Conservation (phyloP, 2,797 vertebrate species). For the Nasua narica region DNA sequence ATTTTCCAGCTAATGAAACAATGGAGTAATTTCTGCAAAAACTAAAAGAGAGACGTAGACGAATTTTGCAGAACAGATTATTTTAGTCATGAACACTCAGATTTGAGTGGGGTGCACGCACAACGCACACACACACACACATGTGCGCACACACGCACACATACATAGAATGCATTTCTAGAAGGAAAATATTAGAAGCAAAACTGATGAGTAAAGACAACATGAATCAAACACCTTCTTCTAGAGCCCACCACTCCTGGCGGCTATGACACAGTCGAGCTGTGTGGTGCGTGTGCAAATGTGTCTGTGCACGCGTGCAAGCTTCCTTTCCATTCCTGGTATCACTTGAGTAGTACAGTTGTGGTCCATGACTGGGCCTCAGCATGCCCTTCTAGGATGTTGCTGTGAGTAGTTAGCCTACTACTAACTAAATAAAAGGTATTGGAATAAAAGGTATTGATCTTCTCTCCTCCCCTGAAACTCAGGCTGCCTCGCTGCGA, state of each 20-base stretch:
- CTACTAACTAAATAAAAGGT: too few relatives aligned
- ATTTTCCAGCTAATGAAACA: constrained; percentile 80
- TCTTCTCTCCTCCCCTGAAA: constrained; percentile 66
- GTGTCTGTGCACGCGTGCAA: not conserved
- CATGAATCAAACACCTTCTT: constrained; percentile 57
- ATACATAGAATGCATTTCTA: not conserved
- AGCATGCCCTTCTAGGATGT: constrained; percentile 56
- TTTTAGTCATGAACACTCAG: constrained; percentile 36
- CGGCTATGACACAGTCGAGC: constrained; percentile 53
- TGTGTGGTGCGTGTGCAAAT: not conserved
- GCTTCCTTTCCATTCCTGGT: constrained; percentile 62
- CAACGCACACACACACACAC: not conserved
- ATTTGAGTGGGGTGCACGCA: not conserved
- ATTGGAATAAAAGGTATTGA: constrained; percentile 74
- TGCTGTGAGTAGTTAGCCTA: constrained; percentile 54
- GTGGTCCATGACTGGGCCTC: constrained; percentile 69
- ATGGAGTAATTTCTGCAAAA: constrained; percentile 73
- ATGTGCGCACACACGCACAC: not conserved
- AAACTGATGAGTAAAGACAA: constrained; percentile 59
- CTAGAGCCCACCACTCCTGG: constrained; percentile 40
- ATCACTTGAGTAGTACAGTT: constrained; percentile 72
- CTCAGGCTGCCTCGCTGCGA: constrained; percentile 54
- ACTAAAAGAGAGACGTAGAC: constrained; percentile 44
- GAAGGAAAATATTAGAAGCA: constrained; percentile 59
- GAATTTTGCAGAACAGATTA: constrained; percentile 54